Evolutionary conservation across 2,797 vertebrate species (phyloP).

Genomic region (Phataginus tricuspis): DNA sequence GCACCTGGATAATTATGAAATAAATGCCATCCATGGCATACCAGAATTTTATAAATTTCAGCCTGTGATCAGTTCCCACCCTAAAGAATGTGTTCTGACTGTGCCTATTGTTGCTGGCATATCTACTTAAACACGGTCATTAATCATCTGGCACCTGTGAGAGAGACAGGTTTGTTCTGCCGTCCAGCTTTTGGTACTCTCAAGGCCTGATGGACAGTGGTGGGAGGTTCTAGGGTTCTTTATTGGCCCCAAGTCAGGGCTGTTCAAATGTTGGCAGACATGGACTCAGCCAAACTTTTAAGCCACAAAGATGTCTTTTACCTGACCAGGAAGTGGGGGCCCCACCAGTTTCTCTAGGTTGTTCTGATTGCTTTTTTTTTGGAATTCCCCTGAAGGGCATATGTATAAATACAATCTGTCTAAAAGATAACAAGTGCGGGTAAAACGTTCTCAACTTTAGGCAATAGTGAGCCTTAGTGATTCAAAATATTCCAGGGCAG

Average conservation of each 20-base stretch:
- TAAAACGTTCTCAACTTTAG: not conserved
- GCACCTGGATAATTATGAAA: not conserved
- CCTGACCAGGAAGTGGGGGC: not conserved
- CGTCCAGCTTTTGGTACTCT: conserved; percentile 5
- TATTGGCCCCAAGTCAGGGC: not conserved
- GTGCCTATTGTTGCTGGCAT: not conserved
- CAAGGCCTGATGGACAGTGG: not conserved
- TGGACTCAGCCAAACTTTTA: not conserved
- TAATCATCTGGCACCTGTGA: conserved; percentile 33
- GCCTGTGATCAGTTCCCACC: not conserved
- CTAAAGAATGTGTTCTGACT: conserved; percentile 3
- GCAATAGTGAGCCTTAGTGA: not conserved
- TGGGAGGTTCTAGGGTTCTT: not conserved
- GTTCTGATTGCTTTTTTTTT: not conserved
- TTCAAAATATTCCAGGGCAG: not conserved
- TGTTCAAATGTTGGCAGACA: conserved; percentile 19
- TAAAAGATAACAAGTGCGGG: not conserved
- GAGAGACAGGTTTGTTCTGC: not conserved
- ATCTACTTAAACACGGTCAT: conserved; percentile 3
- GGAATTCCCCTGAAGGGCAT: not conserved
- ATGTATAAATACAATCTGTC: not conserved
- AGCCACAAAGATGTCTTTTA: not conserved
- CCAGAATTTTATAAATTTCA: not conserved
- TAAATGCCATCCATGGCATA: not conserved
- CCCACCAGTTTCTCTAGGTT: not conserved